Evolutionary conservation across 2,113 vertebrate species (phyloP), one percentile per base, ranked within the genome.

Genomic region (Phaethornis superciliosus): DNA sequence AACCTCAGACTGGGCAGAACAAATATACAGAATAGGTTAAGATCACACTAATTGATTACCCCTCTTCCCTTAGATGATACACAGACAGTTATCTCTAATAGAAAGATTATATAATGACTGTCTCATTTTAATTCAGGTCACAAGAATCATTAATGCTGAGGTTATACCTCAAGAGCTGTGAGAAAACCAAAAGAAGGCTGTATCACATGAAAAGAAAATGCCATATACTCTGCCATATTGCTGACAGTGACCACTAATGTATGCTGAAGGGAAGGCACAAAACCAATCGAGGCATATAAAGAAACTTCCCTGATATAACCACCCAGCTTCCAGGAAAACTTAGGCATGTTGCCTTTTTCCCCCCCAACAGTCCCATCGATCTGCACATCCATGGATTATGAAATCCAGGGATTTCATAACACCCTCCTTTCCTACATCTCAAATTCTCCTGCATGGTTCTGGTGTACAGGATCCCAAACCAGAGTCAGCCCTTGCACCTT

Each of bases 381-480:
- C 47, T 52, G 42, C 15, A 21, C 58, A 18, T 44, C 46, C 59
- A 19, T 24, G 16, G 32, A 32, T 77, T 47, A 47, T 46, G 47
- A 0, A 6, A 47, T 0, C 21, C 21, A 60, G 12, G 15, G 49
- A 42, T 42, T 68, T 80, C 16, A 1, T 9, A 81, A 35, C 11
- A 68, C 9, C 44, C 28, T 47, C 51, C 33, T 30, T 51, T 65
- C 20, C 68, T 63, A 18, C 52, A 58, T 28, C 55, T 70, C 55
- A 30, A 10, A 64, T 62, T 82, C 18, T 64, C 26, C 44, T 32
- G 35, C 12, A 44, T 4, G n/a, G 15, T 60, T 86, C 37, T 67
- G 30, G 6, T 59, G 59, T 54, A 68, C 42, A 75, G 26, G 90
- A 69, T 24, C 62, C 60, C 44, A 12, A 68, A 3, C 11, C 15